Base-by-base conservation (phyloP, 2,888 invertebrate genomes). In the Phyllotreta striolata region DNA sequence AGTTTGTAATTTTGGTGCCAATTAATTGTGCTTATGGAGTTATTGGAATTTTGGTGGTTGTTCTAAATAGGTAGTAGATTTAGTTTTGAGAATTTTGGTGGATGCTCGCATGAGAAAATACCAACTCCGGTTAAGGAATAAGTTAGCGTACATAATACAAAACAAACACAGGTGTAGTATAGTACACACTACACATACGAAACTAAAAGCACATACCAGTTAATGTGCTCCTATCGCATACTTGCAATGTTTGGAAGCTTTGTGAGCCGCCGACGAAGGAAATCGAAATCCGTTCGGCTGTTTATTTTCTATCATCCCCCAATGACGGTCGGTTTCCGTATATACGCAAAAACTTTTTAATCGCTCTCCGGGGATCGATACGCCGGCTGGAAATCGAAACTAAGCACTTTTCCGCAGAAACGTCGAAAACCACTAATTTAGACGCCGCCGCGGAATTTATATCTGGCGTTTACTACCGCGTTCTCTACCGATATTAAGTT, bases 251-350 rank as follows among this genome's bases (percentile, higher is more conserved):
- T 47, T 47, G 47, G 3, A n/a, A 8, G 34, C 47, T 47, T 47
- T n/a, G 24, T 12, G 34, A 5, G 34, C 12, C 9, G 9, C 47
- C 10, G 24, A 34, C 34, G 24, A 47, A 47, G 47, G 47, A 47
- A 47, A 13, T 47, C 24, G 14, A 47, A 47, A 47, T 47, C 47
- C 34, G 34, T 44, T 44, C 44, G 12, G 10, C 9, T 47, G 47
- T 47, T 47, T 47, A 47, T 47, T 47, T 47, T 47, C 47, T 47
- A 47, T 47, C 47, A 47, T 24, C 47, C 47, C 47, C 47, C 4
- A 47, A 34, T 24, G 47, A 47, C 47, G 47, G 47, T 10, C 47
- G 14, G 47, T 24, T 24, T 8, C 47, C 9, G 24, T 24, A 24
- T 24, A 24, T 24, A 47, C 2, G 34, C 6, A 47, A 47, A 24